Evolutionary conservation across 2,797 vertebrate species (phyloP).

Genomic region (Sphaeramia orbicularis): DNA sequence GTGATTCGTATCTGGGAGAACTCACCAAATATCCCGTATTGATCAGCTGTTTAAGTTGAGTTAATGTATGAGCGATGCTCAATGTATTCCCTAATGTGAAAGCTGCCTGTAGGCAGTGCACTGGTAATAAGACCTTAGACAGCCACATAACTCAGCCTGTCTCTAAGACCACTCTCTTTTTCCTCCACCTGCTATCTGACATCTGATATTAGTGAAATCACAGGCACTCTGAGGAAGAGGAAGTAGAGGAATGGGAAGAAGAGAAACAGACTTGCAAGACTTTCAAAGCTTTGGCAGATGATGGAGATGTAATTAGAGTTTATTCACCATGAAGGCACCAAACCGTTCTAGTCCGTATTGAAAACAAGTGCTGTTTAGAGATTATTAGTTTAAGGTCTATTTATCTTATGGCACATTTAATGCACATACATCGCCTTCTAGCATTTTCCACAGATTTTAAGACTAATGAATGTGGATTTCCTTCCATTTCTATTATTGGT

Average conservation of each 20-base stretch:
- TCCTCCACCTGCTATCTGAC: constrained; percentile 78
- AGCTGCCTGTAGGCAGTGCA: constrained; percentile 73
- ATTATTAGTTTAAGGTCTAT: constrained; percentile 39
- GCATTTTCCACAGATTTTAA: background rate
- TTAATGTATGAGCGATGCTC: constrained; percentile 80
- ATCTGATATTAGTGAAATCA: constrained; percentile 78
- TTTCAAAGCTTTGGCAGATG: constrained; percentile 28
- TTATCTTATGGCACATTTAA: constrained; percentile 11
- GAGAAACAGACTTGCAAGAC: constrained; percentile 39
- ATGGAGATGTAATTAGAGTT: constrained; percentile 55
- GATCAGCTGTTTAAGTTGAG: constrained; percentile 78
- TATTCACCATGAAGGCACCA: constrained; percentile 48
- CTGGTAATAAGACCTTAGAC: constrained; percentile 79
- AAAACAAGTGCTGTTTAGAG: constrained; percentile 33
- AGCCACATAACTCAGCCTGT: constrained; percentile 80
- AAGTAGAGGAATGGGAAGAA: constrained; percentile 44
- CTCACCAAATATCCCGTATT: constrained; percentile 73
- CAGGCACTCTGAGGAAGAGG: constrained; percentile 56
- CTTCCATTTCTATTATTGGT: background rate
- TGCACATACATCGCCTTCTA: constrained; percentile 11
- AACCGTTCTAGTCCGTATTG: constrained; percentile 39
- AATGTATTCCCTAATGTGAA: constrained; percentile 77
- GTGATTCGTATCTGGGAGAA: constrained; percentile 62
- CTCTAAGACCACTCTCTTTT: constrained; percentile 77
- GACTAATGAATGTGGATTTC: background rate